These are phyloP conservation scores for Octonoba sinensis DNA, from an alignment of 2,888 invertebrate genomes.

Conservation along the genomic window DNA sequence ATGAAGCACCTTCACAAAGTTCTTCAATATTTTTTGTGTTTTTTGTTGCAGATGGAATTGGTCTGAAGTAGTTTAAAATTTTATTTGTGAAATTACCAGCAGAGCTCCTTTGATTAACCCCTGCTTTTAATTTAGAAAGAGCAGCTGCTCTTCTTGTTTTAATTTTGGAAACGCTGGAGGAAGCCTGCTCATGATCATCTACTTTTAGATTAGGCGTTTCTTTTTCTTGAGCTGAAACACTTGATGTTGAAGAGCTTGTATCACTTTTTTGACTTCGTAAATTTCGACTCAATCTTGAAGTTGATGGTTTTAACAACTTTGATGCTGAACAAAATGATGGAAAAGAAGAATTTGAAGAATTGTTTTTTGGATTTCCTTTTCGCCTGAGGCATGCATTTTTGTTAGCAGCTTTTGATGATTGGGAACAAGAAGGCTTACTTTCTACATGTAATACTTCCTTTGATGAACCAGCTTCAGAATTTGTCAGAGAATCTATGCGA, in stretches of 20 bases:
- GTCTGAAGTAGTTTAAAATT: slow-evolving; percentile 15
- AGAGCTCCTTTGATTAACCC: background rate
- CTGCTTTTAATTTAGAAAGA: background rate
- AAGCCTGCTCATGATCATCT: too few relatives aligned
- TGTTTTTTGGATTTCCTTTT: background rate
- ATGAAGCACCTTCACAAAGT: background rate
- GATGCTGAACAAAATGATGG: slow-evolving; percentile 34
- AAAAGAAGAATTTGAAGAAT: background rate
- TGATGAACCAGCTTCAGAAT: background rate
- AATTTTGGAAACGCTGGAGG: too few relatives aligned
- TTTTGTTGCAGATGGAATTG: too few relatives aligned
- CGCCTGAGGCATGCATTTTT: slow-evolving; percentile 20
- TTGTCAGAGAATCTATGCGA: slow-evolving; percentile 14
- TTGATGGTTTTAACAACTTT: slow-evolving; percentile 10
- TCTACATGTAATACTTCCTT: slow-evolving; percentile 3
- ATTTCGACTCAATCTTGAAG: background rate
- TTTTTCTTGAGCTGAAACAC: background rate
- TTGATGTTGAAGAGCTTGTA: background rate
- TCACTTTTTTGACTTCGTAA: too few relatives aligned
- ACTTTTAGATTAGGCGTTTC: background rate
- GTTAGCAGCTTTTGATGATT: slow-evolving; percentile 18
- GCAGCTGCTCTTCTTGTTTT: too few relatives aligned
- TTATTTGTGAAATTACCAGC: background rate
- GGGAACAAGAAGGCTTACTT: background rate
- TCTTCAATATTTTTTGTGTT: background rate